Percentiles rank a stretch among this genome's conserved stretches.
Conservation (phyloP, 1,140 invertebrate genomes). For the Ceratosolen solmsi region DNA sequence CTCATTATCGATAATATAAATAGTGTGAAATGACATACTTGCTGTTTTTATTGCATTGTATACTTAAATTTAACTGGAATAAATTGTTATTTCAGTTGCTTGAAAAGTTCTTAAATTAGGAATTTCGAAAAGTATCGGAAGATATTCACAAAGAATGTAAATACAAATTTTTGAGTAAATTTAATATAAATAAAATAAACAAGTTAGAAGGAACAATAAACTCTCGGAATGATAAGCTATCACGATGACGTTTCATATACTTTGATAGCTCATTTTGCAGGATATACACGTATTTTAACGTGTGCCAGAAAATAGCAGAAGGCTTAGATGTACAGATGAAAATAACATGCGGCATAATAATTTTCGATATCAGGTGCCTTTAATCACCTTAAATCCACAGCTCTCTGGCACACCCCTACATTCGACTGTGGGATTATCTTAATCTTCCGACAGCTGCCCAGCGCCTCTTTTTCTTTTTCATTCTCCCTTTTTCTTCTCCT, state of each 20-base stretch:
- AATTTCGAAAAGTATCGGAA: too few species aligned
- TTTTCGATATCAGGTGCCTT: conserved; percentile 74
- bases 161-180: not conserved
- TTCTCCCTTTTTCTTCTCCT: conserved; percentile 6
- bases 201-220: conserved; percentile 37
- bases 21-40: too few species aligned
- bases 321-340: conserved; percentile 41
- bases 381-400: conserved; percentile 75
- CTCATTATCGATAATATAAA: too few species aligned
- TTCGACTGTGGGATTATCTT: conserved; percentile 73
- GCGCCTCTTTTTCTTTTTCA: conserved; percentile 58
- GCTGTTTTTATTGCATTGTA: too few species aligned
- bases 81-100: too few species aligned
- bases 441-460: conserved; percentile 74
- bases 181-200: conserved; percentile 29
- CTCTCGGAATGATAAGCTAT: conserved; percentile 35
- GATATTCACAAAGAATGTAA: too few species aligned
- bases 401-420: conserved; percentile 65
- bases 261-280: conserved; percentile 49
- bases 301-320: conserved; percentile 37
- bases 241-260: conserved; percentile 44
- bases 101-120: too few species aligned
- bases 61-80: too few species aligned
- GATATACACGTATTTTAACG: not conserved
- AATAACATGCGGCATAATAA: conserved; percentile 65